Percentiles rank a stretch among this genome's conserved stretches.
Evolutionary conservation across 2,113 vertebrate species (phyloP).

Genomic region (Scomber colias): DNA sequence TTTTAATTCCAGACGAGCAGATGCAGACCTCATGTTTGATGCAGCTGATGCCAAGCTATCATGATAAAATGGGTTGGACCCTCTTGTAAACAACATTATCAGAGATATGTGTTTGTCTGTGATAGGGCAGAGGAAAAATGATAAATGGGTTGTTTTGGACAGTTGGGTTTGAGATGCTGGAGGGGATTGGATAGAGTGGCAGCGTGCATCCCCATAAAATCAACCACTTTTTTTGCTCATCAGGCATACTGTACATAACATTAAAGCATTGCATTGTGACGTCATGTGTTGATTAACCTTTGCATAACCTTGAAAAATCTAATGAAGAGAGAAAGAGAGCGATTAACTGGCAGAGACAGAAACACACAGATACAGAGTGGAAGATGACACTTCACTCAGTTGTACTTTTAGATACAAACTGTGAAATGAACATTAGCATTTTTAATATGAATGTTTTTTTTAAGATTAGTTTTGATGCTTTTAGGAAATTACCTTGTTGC

Average conservation of each 20-base stretch:
- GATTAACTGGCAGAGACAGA: constrained; percentile 7
- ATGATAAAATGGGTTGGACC: constrained; percentile 14
- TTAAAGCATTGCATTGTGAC: constrained; percentile 40
- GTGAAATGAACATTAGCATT: background rate
- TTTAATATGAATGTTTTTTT: too few species aligned
- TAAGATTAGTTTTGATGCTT: too few species aligned
- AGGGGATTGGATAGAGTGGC: background rate
- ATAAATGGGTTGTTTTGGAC: constrained; percentile 45
- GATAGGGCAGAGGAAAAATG: constrained; percentile 1
- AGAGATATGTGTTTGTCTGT: constrained; percentile 1
- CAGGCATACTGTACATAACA: constrained; percentile 27
- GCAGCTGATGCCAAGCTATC: constrained; percentile 35
- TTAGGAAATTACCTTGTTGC: background rate
- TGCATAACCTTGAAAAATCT: constrained; percentile 36
- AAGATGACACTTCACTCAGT: background rate
- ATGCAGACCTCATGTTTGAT: constrained; percentile 52
- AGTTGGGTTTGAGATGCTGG: constrained; percentile 9
- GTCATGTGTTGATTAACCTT: constrained; percentile 48
- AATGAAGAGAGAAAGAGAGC: constrained; percentile 2
- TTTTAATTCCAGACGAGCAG: constrained; percentile 58
- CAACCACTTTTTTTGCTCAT: constrained; percentile 15
- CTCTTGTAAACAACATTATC: constrained; percentile 25
- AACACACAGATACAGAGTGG: background rate
- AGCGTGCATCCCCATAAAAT: background rate
- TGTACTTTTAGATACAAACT: background rate